phyloP scores from a whole-genome alignment of 2,797 vertebrate species.

The Amniataba percoides region DNA sequence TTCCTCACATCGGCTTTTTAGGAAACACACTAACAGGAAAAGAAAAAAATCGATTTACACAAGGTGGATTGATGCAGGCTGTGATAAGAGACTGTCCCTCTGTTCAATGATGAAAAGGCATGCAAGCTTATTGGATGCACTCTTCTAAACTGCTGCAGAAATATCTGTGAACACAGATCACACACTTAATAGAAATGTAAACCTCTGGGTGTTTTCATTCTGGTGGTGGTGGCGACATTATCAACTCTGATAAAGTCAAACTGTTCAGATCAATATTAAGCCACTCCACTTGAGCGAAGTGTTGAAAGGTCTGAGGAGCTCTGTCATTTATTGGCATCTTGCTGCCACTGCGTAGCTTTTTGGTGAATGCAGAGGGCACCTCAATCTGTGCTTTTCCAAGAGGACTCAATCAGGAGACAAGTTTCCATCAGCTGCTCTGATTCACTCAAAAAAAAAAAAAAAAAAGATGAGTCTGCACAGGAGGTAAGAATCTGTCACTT shows the following conservation, averaged over 20 bases:
- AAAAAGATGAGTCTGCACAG: not conserved
- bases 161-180: slow-evolving; percentile 16
- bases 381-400: slow-evolving; percentile 12
- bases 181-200: not conserved
- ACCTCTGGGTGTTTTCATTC: not conserved
- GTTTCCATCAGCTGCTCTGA: slow-evolving; percentile 19
- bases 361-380: not conserved
- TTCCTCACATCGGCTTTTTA: slow-evolving; percentile 14
- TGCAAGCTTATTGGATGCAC: slow-evolving; percentile 9
- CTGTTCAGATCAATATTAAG: slow-evolving; percentile 16
- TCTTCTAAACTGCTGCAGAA: not conserved
- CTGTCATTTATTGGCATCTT: not conserved
- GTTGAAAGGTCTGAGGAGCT: slow-evolving; percentile 11
- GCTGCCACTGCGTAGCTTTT: not conserved
- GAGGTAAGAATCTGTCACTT: slow-evolving; percentile 1
- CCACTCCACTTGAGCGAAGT: not conserved
- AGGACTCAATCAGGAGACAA: not conserved
- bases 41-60: slow-evolving; percentile 28
- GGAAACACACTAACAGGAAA: slow-evolving; percentile 23
- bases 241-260: not conserved
- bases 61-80: not conserved
- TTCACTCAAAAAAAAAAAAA: slow-evolving; percentile 5
- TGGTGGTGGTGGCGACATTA: not conserved
- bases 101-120: not conserved
- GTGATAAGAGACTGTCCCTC: slow-evolving; percentile 32